These are phyloP conservation scores for Ptilonorhynchus violaceus DNA, from an alignment of 2,113 vertebrate genomes.

Conservation along the genomic window DNA sequence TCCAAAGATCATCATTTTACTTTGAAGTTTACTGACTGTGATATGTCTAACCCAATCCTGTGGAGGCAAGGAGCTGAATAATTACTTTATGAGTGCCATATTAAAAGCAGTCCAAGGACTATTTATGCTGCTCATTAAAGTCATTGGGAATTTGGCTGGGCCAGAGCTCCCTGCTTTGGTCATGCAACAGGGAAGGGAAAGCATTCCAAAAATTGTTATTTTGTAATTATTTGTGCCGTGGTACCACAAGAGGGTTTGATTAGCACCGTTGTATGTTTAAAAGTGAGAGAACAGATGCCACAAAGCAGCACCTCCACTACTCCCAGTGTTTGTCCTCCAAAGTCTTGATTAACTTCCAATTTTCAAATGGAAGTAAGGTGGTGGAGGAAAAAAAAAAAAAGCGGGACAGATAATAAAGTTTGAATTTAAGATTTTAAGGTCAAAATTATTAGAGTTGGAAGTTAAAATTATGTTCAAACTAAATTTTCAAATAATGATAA, in stretches of 20 bases:
- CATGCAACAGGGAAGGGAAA: background rate
- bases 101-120: background rate
- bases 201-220: background rate
- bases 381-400: background rate
- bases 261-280: background rate
- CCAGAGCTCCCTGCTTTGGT: background rate
- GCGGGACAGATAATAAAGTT: background rate
- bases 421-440: background rate
- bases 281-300: background rate
- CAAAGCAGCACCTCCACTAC: background rate
- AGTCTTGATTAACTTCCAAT: background rate
- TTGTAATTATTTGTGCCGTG: background rate
- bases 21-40: conserved; percentile 15
- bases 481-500: background rate
- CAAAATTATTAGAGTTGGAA: background rate
- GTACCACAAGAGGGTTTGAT: background rate
- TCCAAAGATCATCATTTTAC: conserved; percentile 12
- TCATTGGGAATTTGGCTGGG: conserved; percentile 16
- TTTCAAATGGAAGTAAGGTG: background rate
- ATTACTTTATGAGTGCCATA: background rate
- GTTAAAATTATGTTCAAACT: background rate
- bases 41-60: background rate
- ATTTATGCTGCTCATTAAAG: conserved; percentile 10
- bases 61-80: conserved; percentile 14
- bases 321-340: background rate